Percentiles rank a stretch among this genome's conserved stretches.
These are phyloP conservation scores for Thripadectes ignobilis DNA, from an alignment of 2,797 vertebrate genomes.

Conservation along the genomic window DNA sequence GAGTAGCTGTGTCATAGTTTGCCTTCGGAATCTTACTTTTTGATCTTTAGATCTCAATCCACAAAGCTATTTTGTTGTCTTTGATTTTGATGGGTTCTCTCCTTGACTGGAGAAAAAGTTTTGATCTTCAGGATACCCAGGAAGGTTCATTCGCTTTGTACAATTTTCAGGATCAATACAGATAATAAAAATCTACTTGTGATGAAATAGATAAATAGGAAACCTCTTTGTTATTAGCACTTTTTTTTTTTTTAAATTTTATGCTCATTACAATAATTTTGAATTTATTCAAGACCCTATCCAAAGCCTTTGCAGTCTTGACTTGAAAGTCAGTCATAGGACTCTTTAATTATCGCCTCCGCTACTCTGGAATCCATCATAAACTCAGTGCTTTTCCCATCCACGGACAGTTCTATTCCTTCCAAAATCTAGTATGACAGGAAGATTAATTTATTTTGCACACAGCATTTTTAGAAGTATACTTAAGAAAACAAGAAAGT, in stretches of 20 bases:
- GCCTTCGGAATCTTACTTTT: not conserved
- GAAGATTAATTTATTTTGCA: not conserved
- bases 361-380: not conserved
- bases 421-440: not conserved
- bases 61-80: not conserved
- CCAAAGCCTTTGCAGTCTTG: not conserved
- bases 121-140: not conserved
- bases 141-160: not conserved
- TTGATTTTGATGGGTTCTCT: not conserved
- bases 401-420: not conserved
- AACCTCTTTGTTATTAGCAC: not conserved
- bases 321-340: not conserved
- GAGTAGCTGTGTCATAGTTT: not conserved
- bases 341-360: not conserved
- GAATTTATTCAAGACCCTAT: not conserved
- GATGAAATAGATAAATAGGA: not conserved
- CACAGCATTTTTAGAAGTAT: not conserved
- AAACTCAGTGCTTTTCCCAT: not conserved
- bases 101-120: not conserved
- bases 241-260: not conserved
- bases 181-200: not conserved
- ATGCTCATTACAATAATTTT: not conserved
- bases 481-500: not conserved
- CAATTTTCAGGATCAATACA: not conserved
- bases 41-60: not conserved